These are phyloP conservation scores for Syrphus vitripennis DNA, from an alignment of 2,888 invertebrate species.

Conservation along the genomic window DNA sequence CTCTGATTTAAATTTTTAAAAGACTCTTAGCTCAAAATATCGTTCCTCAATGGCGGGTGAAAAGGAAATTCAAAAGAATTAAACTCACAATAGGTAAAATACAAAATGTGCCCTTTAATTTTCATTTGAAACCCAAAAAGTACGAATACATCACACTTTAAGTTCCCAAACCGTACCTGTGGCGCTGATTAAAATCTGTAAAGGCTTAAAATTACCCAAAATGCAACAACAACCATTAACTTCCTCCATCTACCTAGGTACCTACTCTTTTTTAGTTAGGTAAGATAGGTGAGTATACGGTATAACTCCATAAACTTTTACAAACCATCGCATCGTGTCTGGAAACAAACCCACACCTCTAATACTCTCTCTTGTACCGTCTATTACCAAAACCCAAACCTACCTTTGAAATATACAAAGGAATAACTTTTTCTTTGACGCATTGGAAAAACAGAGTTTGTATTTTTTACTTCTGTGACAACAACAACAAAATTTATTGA, in stretches of 20 bases:
- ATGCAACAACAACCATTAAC: background rate
- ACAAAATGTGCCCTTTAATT: too few species aligned
- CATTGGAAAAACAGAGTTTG: background rate
- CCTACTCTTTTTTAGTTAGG: background rate
- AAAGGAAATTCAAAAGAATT: too few species aligned
- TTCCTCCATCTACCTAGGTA: too few species aligned
- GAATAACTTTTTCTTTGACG: constrained; percentile 1
- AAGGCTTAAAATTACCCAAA: too few species aligned
- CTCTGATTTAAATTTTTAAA: background rate
- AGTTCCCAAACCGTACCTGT: too few species aligned
- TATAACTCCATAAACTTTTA: background rate
- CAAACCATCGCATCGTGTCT: background rate
- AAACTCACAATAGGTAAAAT: too few species aligned
- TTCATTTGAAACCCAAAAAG: too few species aligned
- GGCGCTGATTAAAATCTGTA: too few species aligned
- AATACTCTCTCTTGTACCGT: background rate
- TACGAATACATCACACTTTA: too few species aligned
- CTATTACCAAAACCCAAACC: background rate
- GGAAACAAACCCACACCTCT: background rate
- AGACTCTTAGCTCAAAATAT: too few species aligned
- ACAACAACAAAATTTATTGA: background rate
- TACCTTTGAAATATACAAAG: background rate
- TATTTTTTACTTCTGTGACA: background rate
- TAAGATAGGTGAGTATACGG: too few species aligned
- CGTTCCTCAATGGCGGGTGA: too few species aligned